These are phyloP conservation scores for Paradoxurus hermaphroditus DNA, from an alignment of 2,113 vertebrate species.

Conservation along the genomic window DNA sequence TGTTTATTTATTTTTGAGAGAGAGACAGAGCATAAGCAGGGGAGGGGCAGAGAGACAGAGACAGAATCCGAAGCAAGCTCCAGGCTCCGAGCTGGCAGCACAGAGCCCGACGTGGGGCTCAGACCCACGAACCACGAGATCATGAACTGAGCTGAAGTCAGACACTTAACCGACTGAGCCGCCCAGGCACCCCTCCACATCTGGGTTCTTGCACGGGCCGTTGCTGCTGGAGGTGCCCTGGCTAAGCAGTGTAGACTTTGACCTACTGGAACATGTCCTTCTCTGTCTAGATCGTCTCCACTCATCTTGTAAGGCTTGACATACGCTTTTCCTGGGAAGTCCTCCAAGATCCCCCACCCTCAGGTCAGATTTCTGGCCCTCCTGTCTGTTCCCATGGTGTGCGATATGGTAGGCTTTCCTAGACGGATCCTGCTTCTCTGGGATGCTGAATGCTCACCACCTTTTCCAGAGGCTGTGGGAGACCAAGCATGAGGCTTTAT, in stretches of 20 bases:
- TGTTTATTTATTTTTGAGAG: too few relatives aligned
- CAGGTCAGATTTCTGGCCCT: background rate
- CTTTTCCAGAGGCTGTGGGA: background rate
- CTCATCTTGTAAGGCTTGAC: background rate
- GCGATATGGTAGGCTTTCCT: background rate
- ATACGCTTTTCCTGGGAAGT: background rate
- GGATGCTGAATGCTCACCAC: fast-evolving
- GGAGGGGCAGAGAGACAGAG: too few relatives aligned
- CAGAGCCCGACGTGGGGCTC: too few relatives aligned
- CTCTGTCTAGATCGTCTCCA: background rate
- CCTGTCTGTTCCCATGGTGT: fast-evolving
- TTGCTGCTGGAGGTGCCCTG: background rate
- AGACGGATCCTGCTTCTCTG: fast-evolving
- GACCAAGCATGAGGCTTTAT: background rate
- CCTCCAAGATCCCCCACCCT: background rate
- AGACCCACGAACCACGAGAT: too few relatives aligned
- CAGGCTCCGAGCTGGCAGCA: too few relatives aligned
- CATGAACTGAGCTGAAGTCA: too few relatives aligned
- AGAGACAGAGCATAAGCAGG: too few relatives aligned
- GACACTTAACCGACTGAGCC: too few relatives aligned
- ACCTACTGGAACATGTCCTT: background rate
- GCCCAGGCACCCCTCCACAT: fast-evolving
- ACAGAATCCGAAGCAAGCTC: too few relatives aligned
- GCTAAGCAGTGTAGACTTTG: background rate
- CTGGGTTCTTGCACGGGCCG: too few relatives aligned